These are phyloP conservation scores for Brotula barbata DNA, from an alignment of 2,797 vertebrate genomes.

Conservation along the genomic window DNA sequence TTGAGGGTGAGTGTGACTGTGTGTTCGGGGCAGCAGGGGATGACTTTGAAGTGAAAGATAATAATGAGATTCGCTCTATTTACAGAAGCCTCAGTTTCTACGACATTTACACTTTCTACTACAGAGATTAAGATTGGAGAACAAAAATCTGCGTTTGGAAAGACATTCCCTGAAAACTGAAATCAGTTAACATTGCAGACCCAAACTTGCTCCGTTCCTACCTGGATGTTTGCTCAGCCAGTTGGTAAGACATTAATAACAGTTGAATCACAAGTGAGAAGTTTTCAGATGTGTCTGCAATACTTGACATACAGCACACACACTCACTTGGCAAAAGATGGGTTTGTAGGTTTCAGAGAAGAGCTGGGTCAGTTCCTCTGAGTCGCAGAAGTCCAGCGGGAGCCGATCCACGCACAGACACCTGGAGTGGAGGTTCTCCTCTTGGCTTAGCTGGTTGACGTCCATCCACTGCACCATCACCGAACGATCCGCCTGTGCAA, in stretches of 20 bases:
- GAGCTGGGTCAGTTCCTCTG: conserved; percentile 85
- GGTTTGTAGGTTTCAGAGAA: conserved; percentile 91
- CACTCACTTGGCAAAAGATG: conserved; percentile 94
- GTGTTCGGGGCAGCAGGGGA: background rate
- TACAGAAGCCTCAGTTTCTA: background rate
- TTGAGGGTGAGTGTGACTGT: conserved; percentile 6
- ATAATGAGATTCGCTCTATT: too few species aligned
- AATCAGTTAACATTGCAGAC: too few species aligned
- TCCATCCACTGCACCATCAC: conserved; percentile 99
- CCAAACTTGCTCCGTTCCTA: too few species aligned
- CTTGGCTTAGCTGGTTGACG: conserved; percentile 88
- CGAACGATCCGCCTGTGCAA: conserved; percentile 78
- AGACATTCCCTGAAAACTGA: background rate
- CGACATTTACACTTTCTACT: background rate
- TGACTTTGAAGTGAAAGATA: background rate
- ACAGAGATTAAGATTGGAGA: background rate
- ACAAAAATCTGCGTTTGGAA: background rate
- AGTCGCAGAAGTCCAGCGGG: conserved; percentile 84
- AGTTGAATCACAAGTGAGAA: background rate
- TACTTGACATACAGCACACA: background rate
- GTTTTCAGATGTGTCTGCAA: too few species aligned
- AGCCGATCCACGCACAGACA: conserved; percentile 94
- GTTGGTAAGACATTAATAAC: background rate
- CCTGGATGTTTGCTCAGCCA: too few species aligned
- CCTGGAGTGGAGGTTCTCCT: conserved; percentile 93